Evolutionary conservation across 2,888 invertebrate species (phyloP).

Genomic region (Himalopsyche anomala): DNA sequence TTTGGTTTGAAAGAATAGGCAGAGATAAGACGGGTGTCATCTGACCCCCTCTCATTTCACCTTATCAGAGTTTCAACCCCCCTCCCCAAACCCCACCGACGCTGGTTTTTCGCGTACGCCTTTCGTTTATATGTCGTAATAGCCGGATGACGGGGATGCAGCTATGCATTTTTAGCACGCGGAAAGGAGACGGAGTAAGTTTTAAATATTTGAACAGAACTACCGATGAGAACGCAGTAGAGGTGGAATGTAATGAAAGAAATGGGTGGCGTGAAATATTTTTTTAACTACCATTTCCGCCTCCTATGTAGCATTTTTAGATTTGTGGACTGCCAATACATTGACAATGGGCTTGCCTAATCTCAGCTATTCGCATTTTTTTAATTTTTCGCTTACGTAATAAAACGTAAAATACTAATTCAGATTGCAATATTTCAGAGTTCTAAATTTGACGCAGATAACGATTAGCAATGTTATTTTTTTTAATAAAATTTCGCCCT

Average conservation of each 20-base stretch:
- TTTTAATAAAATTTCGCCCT: too few species aligned
- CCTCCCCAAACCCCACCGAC: slow-evolving; percentile 18
- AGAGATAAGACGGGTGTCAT: slow-evolving; percentile 62
- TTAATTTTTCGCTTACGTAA: too few species aligned
- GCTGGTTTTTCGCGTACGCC: slow-evolving; percentile 43
- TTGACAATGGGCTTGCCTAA: too few species aligned
- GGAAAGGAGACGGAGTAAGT: slow-evolving; percentile 45
- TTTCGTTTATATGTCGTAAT: slow-evolving; percentile 52
- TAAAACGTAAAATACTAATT: too few species aligned
- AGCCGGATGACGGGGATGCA: slow-evolving; percentile 48
- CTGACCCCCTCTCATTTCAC: slow-evolving; percentile 50
- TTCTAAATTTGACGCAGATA: too few species aligned
- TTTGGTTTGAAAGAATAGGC: slow-evolving; percentile 65
- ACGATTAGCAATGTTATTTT: too few species aligned
- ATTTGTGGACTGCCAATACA: too few species aligned
- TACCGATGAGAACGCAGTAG: slow-evolving; percentile 53
- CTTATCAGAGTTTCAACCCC: slow-evolving; percentile 47
- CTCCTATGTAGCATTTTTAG: too few species aligned
- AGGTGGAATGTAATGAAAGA: slow-evolving; percentile 54
- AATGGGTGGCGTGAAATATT: not conserved
- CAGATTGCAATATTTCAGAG: too few species aligned
- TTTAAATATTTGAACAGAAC: slow-evolving; percentile 57
- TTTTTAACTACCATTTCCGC: too few species aligned
- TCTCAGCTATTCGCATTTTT: too few species aligned
- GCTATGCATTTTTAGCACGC: slow-evolving; percentile 34